Base-by-base conservation (phyloP, 2,888 invertebrate species). In the Sarcophaga carnaria region DNA sequence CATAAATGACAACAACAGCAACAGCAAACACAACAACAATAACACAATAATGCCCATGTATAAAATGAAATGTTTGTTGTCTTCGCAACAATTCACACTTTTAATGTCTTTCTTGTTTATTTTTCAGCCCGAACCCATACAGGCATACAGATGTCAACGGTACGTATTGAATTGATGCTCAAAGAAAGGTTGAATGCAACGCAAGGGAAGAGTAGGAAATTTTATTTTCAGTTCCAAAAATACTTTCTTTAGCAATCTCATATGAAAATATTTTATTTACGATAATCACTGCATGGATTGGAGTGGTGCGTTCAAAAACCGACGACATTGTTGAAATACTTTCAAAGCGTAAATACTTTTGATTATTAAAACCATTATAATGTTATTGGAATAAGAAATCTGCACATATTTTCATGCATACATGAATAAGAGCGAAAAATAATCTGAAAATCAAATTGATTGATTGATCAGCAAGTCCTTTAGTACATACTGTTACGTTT, bases 51-150 rank as follows among this genome's bases (percentile, higher is more conserved):
- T 59, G 59, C 17, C 0, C 17, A 17, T 71, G 77, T 72, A 59
- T 66, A 60, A 80, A 84, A 80, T 80, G 80, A 80, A 84, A 84
- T 76, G 37, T 37, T 37, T 62, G 80, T 85, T 71, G 84, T 85
- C 84, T 80, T 85, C 84, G 80, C 80, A 71, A 85, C 80, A 85
- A 77, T 85, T 80, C 76, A 85, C 84, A 85, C 84, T 80, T 84
- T 14, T 80, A 84, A 80, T 80, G 79, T 84, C 79, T 84, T 75
- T 80, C 17, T 76, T 80, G 80, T 75, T 84, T 84, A 60, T 49
- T 20, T 45, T 25, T 60, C 12, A 4, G 17, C 17, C 17, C 0
- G 17, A 54, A 54, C 0, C 12, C 60, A 20, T 27, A 47, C 60
- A 20, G 17, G 45, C 25, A 22, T 70, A 54, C 54, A 54, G 17